Evolutionary conservation across 2,113 vertebrate genomes (phyloP), one percentile per base, ranked within the genome.

Genomic region (Donacobius atricapilla): DNA sequence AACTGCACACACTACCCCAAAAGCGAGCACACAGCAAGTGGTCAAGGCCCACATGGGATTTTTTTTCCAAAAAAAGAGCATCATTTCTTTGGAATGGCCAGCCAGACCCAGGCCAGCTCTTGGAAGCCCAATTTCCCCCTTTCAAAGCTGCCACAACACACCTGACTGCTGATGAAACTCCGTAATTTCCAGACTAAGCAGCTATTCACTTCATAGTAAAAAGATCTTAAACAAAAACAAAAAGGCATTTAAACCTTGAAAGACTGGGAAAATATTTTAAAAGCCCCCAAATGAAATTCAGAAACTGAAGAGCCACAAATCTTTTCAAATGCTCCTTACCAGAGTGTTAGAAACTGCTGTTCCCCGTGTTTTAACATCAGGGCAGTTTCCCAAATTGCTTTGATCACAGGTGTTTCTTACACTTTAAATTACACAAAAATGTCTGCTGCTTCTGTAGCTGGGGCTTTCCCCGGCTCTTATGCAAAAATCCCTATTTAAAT

Each of bases 401-500:
- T 84, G 48, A 81, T 80, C 44, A 35, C 15, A 66, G 53, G 31
- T 57, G 31, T 47, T 94, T 68, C 40, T 73, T 44, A 78, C 7
- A 27, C 58, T 94, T 90, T 17, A 87, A 83, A 85, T 69, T 33
- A 90, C 71, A 78, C 10, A 56, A 63, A 87, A 90, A 60, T 25
- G 22, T 54, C 76, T 89, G 56, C 66, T 93, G 2, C 51, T 84
- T 80, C 61, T 78, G 51, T 3, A 70, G 69, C 86, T 75, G 65
- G 31, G 61, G 37, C n/a, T 75, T 89, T 68, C 9, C n/a, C 17
- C 35, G 0, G 47, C 54, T 95, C 73, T 72, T 58, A 86, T 47
- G 71, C 47, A 89, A 92, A 93, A 83, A 54, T 57, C 21, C 9
- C 39, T 87, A 70, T 68, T 89, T 83, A 83, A 92, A 77, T 63